A percentile compares a stretch with the other conserved stretches of the same genome.
phyloP scores from a whole-genome alignment of 2,113 vertebrate genomes.

The Myocastor coypus region DNA sequence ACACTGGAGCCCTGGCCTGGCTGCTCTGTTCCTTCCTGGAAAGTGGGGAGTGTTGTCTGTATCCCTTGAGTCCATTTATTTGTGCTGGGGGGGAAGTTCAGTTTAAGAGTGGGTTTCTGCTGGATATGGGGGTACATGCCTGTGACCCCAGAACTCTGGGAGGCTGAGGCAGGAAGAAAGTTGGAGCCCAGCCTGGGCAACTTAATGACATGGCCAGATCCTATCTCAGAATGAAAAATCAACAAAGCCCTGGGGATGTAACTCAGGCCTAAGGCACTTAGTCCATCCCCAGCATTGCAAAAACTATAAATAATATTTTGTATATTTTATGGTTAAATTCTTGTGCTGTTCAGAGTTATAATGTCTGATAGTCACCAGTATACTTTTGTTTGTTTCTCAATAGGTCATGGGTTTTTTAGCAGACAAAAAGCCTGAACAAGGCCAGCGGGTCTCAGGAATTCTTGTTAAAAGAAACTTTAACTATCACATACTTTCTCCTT shows the following conservation, averaged over 20 bases:
- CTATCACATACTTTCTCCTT: slow-evolving; percentile 97
- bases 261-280: background rate
- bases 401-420: slow-evolving; percentile 98
- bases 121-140: fast-evolving
- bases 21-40: background rate
- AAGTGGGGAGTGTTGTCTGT: fast-evolving
- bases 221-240: background rate
- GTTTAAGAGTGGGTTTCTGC: background rate
- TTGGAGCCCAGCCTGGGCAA: background rate
- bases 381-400: background rate
- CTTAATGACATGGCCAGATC: background rate
- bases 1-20: fast-evolving
- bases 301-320: background rate
- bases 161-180: background rate
- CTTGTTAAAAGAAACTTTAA: slow-evolving; percentile 98
- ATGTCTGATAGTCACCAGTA: background rate
- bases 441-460: slow-evolving; percentile 96
- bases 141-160: background rate
- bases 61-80: background rate
- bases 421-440: slow-evolving; percentile 95
- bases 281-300: background rate
- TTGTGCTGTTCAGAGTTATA: background rate
- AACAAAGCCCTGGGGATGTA: background rate
- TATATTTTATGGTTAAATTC: background rate
- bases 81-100: background rate